Evolutionary conservation across 23 tunicate species (phyloP).

Genomic region (Aplidium turbinatum): DNA sequence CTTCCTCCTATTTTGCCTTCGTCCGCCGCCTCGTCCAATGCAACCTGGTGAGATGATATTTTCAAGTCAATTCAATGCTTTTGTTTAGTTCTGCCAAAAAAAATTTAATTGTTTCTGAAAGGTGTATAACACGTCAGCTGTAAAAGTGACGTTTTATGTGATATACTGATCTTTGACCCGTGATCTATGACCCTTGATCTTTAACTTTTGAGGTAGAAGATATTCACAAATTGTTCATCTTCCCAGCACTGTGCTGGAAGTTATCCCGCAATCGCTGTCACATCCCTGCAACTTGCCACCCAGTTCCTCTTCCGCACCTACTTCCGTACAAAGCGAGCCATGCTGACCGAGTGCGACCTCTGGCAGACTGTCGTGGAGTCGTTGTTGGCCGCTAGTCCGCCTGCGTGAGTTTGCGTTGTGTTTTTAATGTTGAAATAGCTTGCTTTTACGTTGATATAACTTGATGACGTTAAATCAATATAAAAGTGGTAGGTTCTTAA

Average conservation of each 20-base stretch:
- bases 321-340: conserved; percentile 57
- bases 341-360: conserved; percentile 43
- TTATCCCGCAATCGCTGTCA: conserved; percentile 78
- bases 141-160: no score
- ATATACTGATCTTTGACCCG: no score
- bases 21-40: conserved; percentile 43
- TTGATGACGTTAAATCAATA: no score
- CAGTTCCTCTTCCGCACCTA: conserved; percentile 80
- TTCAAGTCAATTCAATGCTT: no score
- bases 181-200: no score
- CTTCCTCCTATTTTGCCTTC: conserved; percentile 57
- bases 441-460: no score
- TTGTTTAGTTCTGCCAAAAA: neutral
- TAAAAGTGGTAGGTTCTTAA: no score
- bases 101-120: neutral
- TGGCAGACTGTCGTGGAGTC: conserved; percentile 54
- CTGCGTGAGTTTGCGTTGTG: conserved; percentile 54
- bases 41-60: conserved; percentile 48
- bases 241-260: conserved; percentile 54
- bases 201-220: no score
- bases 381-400: conserved; percentile 50
- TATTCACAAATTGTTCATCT: no score
- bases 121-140: no score
- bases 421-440: no score
- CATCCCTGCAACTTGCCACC: conserved; percentile 71